Evolutionary conservation across 2,888 invertebrate species (phyloP), one percentile per base, ranked within the genome.

Genomic region (Gandaritis pyraliata): DNA sequence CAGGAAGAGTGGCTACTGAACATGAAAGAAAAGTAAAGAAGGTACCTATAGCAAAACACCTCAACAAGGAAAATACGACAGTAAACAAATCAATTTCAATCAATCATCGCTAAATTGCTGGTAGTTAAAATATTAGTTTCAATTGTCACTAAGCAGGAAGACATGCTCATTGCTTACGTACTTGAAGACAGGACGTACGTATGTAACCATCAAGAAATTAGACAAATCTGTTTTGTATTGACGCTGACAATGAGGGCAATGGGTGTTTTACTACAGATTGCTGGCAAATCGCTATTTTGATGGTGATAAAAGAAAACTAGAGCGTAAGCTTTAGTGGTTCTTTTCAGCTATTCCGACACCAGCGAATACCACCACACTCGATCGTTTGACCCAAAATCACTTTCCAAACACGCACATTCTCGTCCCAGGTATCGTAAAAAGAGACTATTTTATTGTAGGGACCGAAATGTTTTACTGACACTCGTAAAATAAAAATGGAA

Each of bases 401-500:
- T 88, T 85, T 77, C 72, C 71, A 73, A 83, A 83, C 78, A 77
- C 76, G 74, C 77, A 76, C 74, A 76, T 79, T 77, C 81, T 72
- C 74, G 79, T 80, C 81, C 71, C 82, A 83, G 85, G 83, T 85
- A 75, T 84, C 85, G 86, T 90, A 89, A 90, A 85, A 82, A 76
- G 57, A 82, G 82, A 81, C 85, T 81, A 83, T 88, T 90, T 89
- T 88, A 90, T 82, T 82, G 83, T 79, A 69, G 79, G 82, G 78
- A 78, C 83, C 82, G 74, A 85, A 88, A 87, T 83, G 87, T 85
- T 90, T 88, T 89, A 88, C 83, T 82, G 85, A 70, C 65, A 69
- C 55, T 86, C 87, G 86, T 90, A 88, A 90, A 90, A 88, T 87
- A 83, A 88, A 84, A 88, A 81, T 75, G 82, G 72, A 82, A 86